These are phyloP conservation scores for Arizona elegans DNA, from an alignment of 2,113 vertebrate genomes.

Conservation along the genomic window DNA sequence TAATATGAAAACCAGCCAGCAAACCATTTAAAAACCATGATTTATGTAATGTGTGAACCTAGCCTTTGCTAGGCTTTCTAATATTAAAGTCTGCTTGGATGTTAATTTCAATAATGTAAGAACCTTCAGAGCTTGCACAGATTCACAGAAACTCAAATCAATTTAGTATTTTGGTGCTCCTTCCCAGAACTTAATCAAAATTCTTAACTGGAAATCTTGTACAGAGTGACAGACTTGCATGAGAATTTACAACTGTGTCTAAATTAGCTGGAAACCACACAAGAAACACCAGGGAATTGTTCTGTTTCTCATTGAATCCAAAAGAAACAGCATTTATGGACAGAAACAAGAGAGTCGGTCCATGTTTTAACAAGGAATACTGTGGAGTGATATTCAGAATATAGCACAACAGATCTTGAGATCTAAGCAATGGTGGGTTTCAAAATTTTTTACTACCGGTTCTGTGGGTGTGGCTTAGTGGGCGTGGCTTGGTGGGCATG, in stretches of 20 bases:
- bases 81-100: not conserved
- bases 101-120: not conserved
- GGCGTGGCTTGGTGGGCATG: too few relatives aligned
- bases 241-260: not conserved
- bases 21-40: not conserved
- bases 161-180: not conserved
- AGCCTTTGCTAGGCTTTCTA: not conserved
- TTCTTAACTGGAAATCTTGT: not conserved
- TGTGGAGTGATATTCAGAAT: not conserved
- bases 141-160: not conserved
- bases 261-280: not conserved
- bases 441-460: too few relatives aligned
- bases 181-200: not conserved
- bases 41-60: not conserved
- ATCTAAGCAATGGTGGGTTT: not conserved
- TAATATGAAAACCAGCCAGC: not conserved
- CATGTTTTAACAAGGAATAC: not conserved
- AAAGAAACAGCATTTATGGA: not conserved
- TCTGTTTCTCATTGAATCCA: slow-evolving; percentile 10
- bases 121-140: not conserved
- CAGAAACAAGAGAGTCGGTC: not conserved
- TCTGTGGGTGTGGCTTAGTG: too few relatives aligned
- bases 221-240: not conserved
- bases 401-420: not conserved
- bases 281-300: not conserved